Evolutionary conservation across 1,140 invertebrate genomes (phyloP).

Genomic region (Paracyclopina nana): DNA sequence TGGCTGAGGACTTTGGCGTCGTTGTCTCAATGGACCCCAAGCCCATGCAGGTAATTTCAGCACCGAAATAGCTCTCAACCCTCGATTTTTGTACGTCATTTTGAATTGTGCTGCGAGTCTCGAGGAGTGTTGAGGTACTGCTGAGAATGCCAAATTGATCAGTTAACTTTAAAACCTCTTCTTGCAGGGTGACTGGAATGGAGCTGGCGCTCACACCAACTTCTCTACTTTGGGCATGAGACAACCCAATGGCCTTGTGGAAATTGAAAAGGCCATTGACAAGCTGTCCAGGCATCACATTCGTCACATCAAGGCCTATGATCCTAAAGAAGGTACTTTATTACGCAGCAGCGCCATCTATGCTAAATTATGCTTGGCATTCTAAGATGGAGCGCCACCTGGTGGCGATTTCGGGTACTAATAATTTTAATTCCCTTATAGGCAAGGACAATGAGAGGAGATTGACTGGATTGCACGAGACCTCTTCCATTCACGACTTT

Average conservation of each 20-base stretch:
- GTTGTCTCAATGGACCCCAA: conserved; percentile 73
- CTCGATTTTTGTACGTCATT: too few relatives aligned
- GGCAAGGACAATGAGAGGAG: conserved; percentile 55
- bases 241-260: conserved; percentile 31
- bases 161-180: too few relatives aligned
- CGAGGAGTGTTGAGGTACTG: too few relatives aligned
- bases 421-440: background rate
- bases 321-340: conserved; percentile 52
- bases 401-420: background rate
- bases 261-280: conserved; percentile 58
- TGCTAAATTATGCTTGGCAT: too few relatives aligned
- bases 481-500: conserved; percentile 64
- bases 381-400: too few relatives aligned
- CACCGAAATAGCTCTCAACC: too few relatives aligned
- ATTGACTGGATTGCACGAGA: conserved; percentile 67
- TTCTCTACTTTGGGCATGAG: conserved; percentile 77
- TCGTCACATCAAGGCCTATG: conserved; percentile 71
- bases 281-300: conserved; percentile 57
- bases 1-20: conserved; percentile 78
- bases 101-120: too few relatives aligned
- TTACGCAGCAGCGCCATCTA: too few relatives aligned
- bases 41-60: conserved; percentile 33
- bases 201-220: conserved; percentile 72
- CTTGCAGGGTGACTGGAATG: conserved; percentile 62
- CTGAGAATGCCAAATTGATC: too few relatives aligned